Evolutionary conservation across 2,888 invertebrate genomes (phyloP), one percentile per base, ranked within the genome.

Genomic region (Chalcis sispes): DNA sequence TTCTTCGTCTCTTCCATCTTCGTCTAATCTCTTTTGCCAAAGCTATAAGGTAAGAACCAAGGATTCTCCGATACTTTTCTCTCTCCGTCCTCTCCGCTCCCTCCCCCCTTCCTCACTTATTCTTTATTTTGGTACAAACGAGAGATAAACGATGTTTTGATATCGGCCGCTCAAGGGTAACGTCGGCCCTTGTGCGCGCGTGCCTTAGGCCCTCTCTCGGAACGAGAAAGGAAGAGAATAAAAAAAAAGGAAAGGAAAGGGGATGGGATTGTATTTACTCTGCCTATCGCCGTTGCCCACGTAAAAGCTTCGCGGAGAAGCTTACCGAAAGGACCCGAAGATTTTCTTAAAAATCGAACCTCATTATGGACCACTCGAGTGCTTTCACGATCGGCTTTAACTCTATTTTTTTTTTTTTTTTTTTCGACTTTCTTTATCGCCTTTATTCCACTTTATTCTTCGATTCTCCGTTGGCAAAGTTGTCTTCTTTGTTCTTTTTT

Each of bases 71-170:
- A 8, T 42, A 42, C n/a, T n/a, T n/a, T 50, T 27, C 50, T 27
- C 54, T 54, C 27, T 8, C 27, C 1, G 8, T 27, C n/a, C 5
- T 27, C 27, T 54, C 27, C 20, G 25, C 15, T 27, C 15, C 54
- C 15, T 27, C 15, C 25, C 8, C 27, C 15, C 27, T 54, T 13
- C 27, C 15, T 4, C 15, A 54, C 15, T 52, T 13, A 23, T 23
- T n/a, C n/a, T 48, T 48, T n/a, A 48, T n/a, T 52, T 23, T 20
- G 7, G 23, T 8, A 23, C 23, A 27, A 54, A 27, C 27, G 15
- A 15, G 27, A 5, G 15, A 32, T 58, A 65, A 72, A 72, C 65
- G 58, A 32, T 56, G 54, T 64, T 72, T 72, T 72, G 42, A 56
- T 72, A 64, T 23, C 32, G 64, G 18, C 18, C 54, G 42, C 42